Evolutionary conservation across 2,113 vertebrate genomes (phyloP).

Genomic region (Oreochromis tanganicae): DNA sequence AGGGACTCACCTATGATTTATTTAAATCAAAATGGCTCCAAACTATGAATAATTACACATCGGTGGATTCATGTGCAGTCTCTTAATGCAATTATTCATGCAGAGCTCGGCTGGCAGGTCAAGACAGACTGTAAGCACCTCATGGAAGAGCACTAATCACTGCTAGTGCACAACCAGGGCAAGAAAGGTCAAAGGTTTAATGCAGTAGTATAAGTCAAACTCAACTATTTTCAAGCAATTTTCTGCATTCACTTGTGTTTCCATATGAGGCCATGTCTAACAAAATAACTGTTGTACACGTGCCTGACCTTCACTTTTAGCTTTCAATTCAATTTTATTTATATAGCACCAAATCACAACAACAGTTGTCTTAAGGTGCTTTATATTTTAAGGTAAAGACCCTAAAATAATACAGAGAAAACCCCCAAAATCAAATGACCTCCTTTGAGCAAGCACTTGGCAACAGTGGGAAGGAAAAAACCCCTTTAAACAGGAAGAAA

Average conservation of each 20-base stretch:
- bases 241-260: neutral
- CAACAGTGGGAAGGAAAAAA: neutral
- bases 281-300: neutral
- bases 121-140: constrained; percentile 12
- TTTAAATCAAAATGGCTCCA: constrained; percentile 20
- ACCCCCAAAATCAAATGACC: neutral
- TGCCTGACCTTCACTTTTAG: neutral
- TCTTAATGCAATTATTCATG: constrained; percentile 8
- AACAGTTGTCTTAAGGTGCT: neutral
- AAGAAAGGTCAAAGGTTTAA: constrained; percentile 13
- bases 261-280: neutral
- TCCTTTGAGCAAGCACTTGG: neutral
- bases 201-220: neutral
- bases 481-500: neutral
- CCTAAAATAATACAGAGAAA: neutral
- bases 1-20: constrained; percentile 57
- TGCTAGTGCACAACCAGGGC: neutral
- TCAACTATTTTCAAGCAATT: neutral
- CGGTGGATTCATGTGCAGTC: neutral
- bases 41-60: constrained; percentile 30
- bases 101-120: neutral
- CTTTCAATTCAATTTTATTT: neutral
- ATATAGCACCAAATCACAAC: neutral
- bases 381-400: neutral
- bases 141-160: neutral